These are phyloP conservation scores for Incurvaria masculella DNA, from an alignment of 2,888 invertebrate genomes.

Conservation along the genomic window DNA sequence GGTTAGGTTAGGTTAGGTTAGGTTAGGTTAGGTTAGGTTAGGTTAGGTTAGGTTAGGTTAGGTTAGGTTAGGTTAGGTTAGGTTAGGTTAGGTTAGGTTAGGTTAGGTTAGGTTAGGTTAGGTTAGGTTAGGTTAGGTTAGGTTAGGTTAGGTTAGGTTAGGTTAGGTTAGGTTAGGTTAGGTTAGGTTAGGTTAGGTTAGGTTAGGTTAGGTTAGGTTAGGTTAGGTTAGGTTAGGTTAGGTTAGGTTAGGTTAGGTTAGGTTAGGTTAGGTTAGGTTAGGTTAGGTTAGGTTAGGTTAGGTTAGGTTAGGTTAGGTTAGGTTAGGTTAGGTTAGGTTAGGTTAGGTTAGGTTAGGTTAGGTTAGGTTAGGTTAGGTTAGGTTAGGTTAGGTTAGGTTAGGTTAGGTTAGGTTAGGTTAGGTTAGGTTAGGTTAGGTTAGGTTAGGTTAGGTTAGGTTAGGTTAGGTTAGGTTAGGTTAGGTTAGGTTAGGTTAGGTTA, in stretches of 20 bases:
- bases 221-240: slow-evolving; percentile 5
- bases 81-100: slow-evolving; percentile 5
- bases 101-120: slow-evolving; percentile 5
- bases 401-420: slow-evolving; percentile 5
- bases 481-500: slow-evolving; percentile 6
- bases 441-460: slow-evolving; percentile 6
- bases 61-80: slow-evolving; percentile 5
- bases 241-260: slow-evolving; percentile 5
- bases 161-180: slow-evolving; percentile 5
- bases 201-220: slow-evolving; percentile 5
- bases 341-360: slow-evolving; percentile 5
- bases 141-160: slow-evolving; percentile 5
- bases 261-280: slow-evolving; percentile 5
- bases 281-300: slow-evolving; percentile 5
- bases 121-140: slow-evolving; percentile 5
- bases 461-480: slow-evolving; percentile 7
- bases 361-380: slow-evolving; percentile 5
- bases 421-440: slow-evolving; percentile 5
- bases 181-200: slow-evolving; percentile 5
- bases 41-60: slow-evolving; percentile 5
- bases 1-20: slow-evolving; percentile 14
- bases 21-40: slow-evolving; percentile 7
- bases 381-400: slow-evolving; percentile 5
- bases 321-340: slow-evolving; percentile 5
- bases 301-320: slow-evolving; percentile 5